Evolutionary conservation across 2,888 invertebrate genomes (phyloP).

Genomic region (Dynastes grantii): DNA sequence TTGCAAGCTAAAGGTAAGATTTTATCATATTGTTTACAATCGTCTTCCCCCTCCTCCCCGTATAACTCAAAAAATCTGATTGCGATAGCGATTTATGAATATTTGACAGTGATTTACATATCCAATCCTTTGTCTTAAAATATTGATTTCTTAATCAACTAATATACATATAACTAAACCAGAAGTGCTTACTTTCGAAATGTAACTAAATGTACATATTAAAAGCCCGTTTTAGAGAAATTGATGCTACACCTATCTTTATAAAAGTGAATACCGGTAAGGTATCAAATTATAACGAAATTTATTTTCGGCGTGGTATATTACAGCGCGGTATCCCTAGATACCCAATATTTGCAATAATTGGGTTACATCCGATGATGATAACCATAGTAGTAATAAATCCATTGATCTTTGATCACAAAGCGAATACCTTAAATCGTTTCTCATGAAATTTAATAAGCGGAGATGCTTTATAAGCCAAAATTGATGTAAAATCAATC

Average conservation of each 20-base stretch:
- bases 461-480: neutral
- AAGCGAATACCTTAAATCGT: neutral
- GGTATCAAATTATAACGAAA: slow-evolving; percentile 53
- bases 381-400: slow-evolving; percentile 16
- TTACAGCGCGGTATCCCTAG: slow-evolving; percentile 53
- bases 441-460: slow-evolving; percentile 15
- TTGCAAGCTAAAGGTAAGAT: too few species aligned
- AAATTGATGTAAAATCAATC: slow-evolving; percentile 1
- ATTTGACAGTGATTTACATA: too few species aligned
- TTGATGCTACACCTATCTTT: neutral
- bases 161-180: too few species aligned
- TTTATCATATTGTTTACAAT: too few species aligned
- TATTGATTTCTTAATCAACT: neutral
- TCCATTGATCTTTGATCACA: slow-evolving; percentile 9
- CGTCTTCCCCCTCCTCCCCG: too few species aligned
- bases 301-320: slow-evolving; percentile 52
- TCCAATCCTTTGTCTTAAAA: too few species aligned
- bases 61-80: too few species aligned
- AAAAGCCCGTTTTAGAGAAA: neutral
- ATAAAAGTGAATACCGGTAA: slow-evolving; percentile 11
- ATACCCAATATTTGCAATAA: slow-evolving; percentile 39
- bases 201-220: too few species aligned
- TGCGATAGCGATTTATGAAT: too few species aligned
- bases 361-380: slow-evolving; percentile 21
- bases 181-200: too few species aligned